These are phyloP conservation scores for Gerris lacustris DNA, from an alignment of 2,888 invertebrate genomes.

Conservation along the genomic window DNA sequence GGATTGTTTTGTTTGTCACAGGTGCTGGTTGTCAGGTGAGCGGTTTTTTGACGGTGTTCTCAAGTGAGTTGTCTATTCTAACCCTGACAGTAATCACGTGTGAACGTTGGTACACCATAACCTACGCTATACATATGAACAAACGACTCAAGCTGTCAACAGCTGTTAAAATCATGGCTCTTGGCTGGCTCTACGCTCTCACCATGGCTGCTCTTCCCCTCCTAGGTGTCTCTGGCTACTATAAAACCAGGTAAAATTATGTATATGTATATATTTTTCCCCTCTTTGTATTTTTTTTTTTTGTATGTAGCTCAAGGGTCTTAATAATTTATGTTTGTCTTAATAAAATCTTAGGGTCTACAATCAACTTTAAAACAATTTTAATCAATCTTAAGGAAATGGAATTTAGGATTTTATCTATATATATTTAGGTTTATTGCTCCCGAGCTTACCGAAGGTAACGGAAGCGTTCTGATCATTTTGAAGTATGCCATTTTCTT, in stretches of 20 bases:
- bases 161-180: conserved; percentile 46
- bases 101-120: conserved; percentile 48
- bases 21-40: conserved; percentile 50
- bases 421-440: too few species aligned
- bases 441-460: too few species aligned
- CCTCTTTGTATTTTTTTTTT: background rate
- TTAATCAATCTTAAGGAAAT: too few species aligned
- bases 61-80: conserved; percentile 52
- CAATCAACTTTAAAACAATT: too few species aligned
- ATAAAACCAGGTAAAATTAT: conserved; percentile 42
- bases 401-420: too few species aligned
- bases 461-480: too few species aligned
- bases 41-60: conserved; percentile 52
- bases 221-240: conserved; percentile 50
- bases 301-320: too few species aligned
- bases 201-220: conserved; percentile 49
- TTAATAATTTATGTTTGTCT: too few species aligned
- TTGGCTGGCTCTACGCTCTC: conserved; percentile 47
- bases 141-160: conserved; percentile 46
- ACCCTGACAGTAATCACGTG: conserved; percentile 53
- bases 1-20: conserved; percentile 27
- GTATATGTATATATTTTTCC: too few species aligned
- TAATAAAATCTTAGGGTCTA: too few species aligned
- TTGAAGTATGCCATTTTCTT: too few species aligned
- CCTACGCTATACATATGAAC: conserved; percentile 49